A percentile compares a stretch with the other conserved stretches of the same genome.
Evolutionary conservation across 1,140 invertebrate species (phyloP).

Genomic region (Danaus melanippus): DNA sequence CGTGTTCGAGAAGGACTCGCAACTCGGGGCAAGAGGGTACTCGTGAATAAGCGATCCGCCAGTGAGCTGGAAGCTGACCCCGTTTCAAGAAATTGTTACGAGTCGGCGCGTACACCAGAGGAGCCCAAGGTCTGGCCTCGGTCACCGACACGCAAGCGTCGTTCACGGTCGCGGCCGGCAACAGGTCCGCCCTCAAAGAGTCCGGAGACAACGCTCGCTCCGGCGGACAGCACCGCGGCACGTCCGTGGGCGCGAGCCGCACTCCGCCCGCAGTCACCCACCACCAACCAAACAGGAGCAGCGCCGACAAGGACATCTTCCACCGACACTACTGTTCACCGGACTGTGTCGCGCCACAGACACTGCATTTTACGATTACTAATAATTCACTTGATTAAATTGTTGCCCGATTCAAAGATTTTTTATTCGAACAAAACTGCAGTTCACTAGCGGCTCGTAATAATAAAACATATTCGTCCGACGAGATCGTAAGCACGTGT

Average conservation of each 20-base stretch:
- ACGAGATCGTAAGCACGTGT: slow-evolving; percentile 34
- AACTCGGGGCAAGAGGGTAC: slow-evolving; percentile 54
- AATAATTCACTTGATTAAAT: neutral
- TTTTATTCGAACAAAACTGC: neutral
- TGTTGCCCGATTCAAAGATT: neutral
- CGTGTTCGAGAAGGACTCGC: slow-evolving; percentile 36
- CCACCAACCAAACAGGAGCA: slow-evolving; percentile 25
- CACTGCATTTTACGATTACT: slow-evolving; percentile 14
- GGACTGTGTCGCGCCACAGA: slow-evolving; percentile 16
- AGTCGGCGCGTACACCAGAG: slow-evolving; percentile 70
- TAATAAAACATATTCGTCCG: slow-evolving; percentile 24
- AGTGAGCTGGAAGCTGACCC: slow-evolving; percentile 60
- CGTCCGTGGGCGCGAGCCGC: slow-evolving; percentile 41
- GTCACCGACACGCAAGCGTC: slow-evolving; percentile 29
- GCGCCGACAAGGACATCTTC: slow-evolving; percentile 16
- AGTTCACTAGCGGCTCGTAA: slow-evolving; percentile 6
- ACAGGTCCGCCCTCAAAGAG: slow-evolving; percentile 22
- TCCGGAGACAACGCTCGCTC: slow-evolving; percentile 49
- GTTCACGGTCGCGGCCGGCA: slow-evolving; percentile 15
- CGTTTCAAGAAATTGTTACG: slow-evolving; percentile 34
- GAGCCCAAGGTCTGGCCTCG: slow-evolving; percentile 53
- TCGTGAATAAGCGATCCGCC: slow-evolving; percentile 50
- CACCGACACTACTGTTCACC: slow-evolving; percentile 14
- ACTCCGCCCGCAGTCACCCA: slow-evolving; percentile 35
- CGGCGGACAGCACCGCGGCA: slow-evolving; percentile 72